phyloP scores from a whole-genome alignment of 1,140 invertebrate genomes.

The Lepidurus apus region DNA sequence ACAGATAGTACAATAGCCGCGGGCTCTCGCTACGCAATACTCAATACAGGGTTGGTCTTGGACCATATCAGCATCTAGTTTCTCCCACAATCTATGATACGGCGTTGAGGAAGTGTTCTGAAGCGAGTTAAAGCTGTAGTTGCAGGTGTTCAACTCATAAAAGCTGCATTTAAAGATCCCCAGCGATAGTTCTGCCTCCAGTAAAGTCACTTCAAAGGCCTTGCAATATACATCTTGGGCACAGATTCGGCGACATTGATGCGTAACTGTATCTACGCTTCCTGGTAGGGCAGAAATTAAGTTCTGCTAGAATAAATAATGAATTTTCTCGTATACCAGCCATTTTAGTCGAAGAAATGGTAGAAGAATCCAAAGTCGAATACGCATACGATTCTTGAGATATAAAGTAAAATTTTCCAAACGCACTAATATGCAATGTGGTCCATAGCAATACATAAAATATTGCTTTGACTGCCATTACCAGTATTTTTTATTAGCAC shows the following conservation, averaged over 20 bases:
- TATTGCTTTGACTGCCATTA: no score
- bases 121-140: background rate
- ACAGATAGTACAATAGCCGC: background rate
- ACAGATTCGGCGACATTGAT: background rate
- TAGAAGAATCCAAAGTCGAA: no score
- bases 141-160: background rate
- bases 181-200: background rate
- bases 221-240: background rate
- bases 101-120: background rate
- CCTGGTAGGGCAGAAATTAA: background rate
- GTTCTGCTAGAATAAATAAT: no score
- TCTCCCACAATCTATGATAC: background rate
- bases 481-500: no score
- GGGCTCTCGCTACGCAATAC: background rate
- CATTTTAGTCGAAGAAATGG: no score
- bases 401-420: background rate
- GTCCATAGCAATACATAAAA: background rate
- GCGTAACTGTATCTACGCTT: background rate
- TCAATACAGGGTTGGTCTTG: background rate
- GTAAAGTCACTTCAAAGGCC: background rate
- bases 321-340: background rate
- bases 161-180: background rate
- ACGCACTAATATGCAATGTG: no score
- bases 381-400: background rate
- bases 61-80: background rate